Base-by-base conservation (phyloP, 2,888 invertebrate species). In the Nymphalis c-album region DNA sequence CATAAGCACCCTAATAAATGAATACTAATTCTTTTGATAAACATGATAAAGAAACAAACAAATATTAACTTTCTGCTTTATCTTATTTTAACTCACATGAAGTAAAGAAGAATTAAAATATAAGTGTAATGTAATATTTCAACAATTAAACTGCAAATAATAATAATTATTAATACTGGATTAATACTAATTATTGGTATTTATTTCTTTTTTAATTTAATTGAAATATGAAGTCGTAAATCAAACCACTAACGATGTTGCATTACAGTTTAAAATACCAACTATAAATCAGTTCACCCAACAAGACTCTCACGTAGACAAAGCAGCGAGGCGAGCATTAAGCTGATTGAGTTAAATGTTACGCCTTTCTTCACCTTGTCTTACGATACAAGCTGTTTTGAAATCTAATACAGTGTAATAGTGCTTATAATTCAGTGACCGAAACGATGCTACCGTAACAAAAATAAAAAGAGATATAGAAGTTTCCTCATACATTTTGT, bases 281-380 rank as follows among this genome's bases (percentile, higher is more conserved):
- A n/a, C 31, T 40, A 67, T 66, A 70, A 62, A 70, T 67, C 67
- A 63, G 59, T 67, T 65, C 57, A 63, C 60, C 20, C 55, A 57
- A 66, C 61, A 66, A 65, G 53, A 47, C 65, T 67, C 64, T 68
- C 65, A 72, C 72, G 69, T 71, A 72, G 68, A 74, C 64, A 68
- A 60, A 67, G 61, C 46, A 65, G 57, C 45, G 71, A 60, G 60
- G 60, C 47, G 60, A 71, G 68, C 71, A 67, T 74, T 74, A 71
- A 67, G 66, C 67, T 73, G 72, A 74, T 74, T 70, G 73, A 72
- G 74, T 74, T 73, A 73, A 73, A 73, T 74, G 71, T 65, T 69
- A 31, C 63, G 51, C 62, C 67, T 70, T 70, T 61, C 64, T 67
- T 64, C 61, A 67, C 47, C 64, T 20, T 31, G 26, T 18, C 18